Evolutionary conservation across 2,797 vertebrate species (phyloP).

Genomic region (Morelia viridis): DNA sequence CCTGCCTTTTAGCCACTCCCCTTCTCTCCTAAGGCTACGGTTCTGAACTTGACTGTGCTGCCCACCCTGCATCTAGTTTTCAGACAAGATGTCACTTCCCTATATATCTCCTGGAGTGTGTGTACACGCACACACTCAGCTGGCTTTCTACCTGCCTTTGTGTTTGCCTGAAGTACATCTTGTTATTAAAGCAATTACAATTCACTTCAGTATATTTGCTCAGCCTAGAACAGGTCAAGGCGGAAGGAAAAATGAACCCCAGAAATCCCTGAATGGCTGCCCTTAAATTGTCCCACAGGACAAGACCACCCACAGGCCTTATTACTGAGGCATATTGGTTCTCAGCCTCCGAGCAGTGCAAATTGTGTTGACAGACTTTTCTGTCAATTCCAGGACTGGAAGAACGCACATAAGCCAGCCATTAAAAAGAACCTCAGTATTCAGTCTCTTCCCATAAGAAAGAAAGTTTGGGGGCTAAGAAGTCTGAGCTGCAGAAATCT

Average conservation of each 20-base stretch:
- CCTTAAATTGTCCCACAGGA: background rate
- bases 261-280: background rate
- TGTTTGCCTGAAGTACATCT: background rate
- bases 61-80: background rate
- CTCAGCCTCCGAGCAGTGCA: background rate
- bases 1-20: background rate
- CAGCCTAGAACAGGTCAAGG: background rate
- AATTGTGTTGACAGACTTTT: background rate
- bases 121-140: fast-evolving
- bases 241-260: background rate
- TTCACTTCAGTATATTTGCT: background rate
- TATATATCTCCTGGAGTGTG: background rate
- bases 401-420: background rate
- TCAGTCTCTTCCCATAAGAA: background rate
- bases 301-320: background rate
- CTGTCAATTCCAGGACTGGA: background rate
- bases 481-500: background rate
- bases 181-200: background rate
- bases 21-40: background rate
- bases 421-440: background rate
- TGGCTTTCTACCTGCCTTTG: background rate
- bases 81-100: background rate
- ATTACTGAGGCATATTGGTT: background rate
- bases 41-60: background rate
- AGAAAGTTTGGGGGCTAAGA: background rate